Conservation (phyloP, 2,113 vertebrate species). For the Nicator chloris region DNA sequence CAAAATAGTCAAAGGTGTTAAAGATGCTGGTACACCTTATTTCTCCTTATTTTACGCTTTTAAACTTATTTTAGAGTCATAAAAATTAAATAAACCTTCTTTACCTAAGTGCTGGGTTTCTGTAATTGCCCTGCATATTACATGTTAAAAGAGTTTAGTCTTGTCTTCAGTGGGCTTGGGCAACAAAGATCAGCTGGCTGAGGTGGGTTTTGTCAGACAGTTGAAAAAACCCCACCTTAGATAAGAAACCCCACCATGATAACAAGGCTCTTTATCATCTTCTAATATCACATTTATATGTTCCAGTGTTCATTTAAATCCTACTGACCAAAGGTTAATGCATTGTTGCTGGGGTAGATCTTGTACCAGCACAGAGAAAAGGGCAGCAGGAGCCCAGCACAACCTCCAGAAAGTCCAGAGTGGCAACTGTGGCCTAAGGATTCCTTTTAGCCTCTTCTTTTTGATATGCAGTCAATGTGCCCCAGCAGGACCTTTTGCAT, state of each 20-base stretch:
- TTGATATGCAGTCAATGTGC: not conserved
- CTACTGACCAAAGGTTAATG: not conserved
- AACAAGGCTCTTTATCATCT: not conserved
- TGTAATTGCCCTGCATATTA: not conserved
- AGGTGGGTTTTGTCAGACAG: not conserved
- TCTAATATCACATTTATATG: not conserved
- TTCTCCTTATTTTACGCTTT: not conserved
- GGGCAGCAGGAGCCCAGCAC: not conserved
- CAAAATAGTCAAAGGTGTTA: not conserved
- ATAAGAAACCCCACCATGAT: not conserved
- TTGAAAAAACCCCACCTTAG: not conserved
- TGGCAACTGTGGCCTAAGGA: not conserved
- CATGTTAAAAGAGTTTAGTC: not conserved
- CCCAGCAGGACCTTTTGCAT: not conserved
- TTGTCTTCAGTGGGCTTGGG: not conserved
- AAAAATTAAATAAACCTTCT: not conserved
- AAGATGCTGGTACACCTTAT: not conserved
- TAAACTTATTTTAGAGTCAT: not conserved
- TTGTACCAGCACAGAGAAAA: not conserved
- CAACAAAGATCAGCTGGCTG: fast-evolving
- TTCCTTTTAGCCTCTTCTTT: not conserved
- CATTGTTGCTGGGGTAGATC: not conserved
- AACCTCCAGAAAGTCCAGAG: not conserved
- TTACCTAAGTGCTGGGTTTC: not conserved
- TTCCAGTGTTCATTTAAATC: not conserved